phyloP scores from a whole-genome alignment of 2,888 invertebrate species.

The Ariolimax columbianus region DNA sequence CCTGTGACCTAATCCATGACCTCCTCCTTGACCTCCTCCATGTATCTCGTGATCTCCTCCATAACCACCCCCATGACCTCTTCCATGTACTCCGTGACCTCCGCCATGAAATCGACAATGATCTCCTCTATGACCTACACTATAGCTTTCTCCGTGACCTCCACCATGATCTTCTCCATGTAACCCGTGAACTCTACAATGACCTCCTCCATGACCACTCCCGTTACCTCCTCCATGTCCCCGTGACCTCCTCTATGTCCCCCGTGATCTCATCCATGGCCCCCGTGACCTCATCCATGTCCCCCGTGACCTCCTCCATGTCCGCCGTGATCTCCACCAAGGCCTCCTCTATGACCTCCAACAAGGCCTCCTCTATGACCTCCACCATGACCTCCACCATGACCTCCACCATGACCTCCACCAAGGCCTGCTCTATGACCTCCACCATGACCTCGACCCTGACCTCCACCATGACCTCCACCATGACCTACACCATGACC shows the following conservation, averaged over 20 bases:
- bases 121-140: neutral
- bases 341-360: neutral
- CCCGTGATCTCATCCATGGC: neutral
- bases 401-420: too few relatives aligned
- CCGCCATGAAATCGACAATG: neutral
- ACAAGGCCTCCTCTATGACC: neutral
- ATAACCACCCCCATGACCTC: neutral
- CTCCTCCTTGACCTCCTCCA: neutral
- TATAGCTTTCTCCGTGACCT: neutral
- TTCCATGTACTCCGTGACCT: neutral
- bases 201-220: neutral
- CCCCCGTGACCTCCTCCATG: too few relatives aligned
- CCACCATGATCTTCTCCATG: neutral
- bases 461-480: too few relatives aligned
- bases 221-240: neutral
- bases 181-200: too few relatives aligned
- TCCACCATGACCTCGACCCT: too few relatives aligned
- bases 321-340: too few relatives aligned
- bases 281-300: neutral
- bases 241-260: too few relatives aligned
- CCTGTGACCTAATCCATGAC: neutral
- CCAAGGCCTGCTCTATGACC: too few relatives aligned
- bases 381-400: too few relatives aligned
- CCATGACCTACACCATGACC: neutral
- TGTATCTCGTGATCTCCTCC: neutral